Conservation (phyloP, 2,888 invertebrate species). For the Lasioglossum marginatum region DNA sequence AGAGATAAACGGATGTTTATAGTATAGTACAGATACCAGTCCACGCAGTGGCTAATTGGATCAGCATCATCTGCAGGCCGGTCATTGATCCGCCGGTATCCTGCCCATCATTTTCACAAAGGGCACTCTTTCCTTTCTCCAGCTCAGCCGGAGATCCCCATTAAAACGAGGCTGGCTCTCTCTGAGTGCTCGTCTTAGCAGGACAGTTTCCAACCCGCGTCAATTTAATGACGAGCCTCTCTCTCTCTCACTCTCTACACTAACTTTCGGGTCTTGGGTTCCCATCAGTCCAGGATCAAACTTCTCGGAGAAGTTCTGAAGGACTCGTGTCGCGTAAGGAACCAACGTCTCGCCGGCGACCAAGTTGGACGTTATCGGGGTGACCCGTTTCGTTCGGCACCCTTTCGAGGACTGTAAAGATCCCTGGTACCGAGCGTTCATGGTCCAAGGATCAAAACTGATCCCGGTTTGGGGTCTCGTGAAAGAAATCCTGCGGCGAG, state of each 20-base stretch:
- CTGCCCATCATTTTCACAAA: neutral
- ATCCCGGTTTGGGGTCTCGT: neutral
- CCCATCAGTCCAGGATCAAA: conserved; percentile 3
- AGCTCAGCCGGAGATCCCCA: neutral
- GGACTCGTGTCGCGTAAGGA: neutral
- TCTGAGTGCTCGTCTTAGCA: neutral
- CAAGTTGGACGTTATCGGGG: neutral
- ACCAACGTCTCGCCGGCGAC: neutral
- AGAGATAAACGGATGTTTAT: neutral
- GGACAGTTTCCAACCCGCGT: neutral
- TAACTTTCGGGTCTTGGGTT: neutral
- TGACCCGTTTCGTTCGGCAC: neutral
- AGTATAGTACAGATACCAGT: neutral
- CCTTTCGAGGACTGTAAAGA: neutral
- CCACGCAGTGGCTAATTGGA: neutral
- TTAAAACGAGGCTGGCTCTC: neutral
- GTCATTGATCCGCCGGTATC: neutral
- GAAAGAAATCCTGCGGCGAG: neutral
- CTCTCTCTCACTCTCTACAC: neutral
- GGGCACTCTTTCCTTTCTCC: neutral
- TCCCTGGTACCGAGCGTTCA: neutral
- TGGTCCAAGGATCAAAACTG: neutral
- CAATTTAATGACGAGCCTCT: neutral
- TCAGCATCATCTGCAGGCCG: neutral
- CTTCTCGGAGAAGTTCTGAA: neutral